Evolutionary conservation across 2,113 vertebrate genomes (phyloP).

Genomic region (Nettapus auritus): DNA sequence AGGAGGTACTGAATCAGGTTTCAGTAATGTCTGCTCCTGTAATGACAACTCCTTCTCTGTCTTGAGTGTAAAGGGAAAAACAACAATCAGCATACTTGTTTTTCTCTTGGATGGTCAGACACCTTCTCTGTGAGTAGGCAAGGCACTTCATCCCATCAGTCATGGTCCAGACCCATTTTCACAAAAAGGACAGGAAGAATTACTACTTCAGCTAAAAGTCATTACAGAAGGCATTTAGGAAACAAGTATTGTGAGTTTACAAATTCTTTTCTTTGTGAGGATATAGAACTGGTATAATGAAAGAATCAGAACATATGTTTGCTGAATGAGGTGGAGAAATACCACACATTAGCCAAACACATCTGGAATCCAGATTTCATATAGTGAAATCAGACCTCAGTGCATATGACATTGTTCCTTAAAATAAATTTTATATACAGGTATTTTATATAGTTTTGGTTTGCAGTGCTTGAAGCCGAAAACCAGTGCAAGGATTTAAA

Average conservation of each 20-base stretch:
- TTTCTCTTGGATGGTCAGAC: neutral
- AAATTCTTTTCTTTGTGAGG: neutral
- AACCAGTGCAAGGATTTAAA: neutral
- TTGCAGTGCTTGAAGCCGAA: neutral
- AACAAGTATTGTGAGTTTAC: neutral
- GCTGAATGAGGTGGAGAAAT: neutral
- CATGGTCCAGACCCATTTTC: neutral
- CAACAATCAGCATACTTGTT: fast-evolving
- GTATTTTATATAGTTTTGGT: neutral
- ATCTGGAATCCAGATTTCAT: constrained; percentile 45
- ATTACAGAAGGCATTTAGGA: neutral
- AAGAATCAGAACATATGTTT: neutral
- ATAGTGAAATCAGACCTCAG: neutral
- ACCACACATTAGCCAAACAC: neutral
- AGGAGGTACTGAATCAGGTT: neutral
- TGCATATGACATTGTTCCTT: neutral
- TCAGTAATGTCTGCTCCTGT: neutral
- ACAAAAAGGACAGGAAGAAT: neutral
- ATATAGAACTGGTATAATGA: neutral
- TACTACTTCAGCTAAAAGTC: neutral
- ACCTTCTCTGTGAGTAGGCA: neutral
- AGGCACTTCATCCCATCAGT: neutral
- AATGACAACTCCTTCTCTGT: neutral
- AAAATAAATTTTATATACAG: neutral
- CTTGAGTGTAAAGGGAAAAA: neutral